Percentiles rank a stretch among this genome's conserved stretches.
These are phyloP conservation scores for Bellardia bayeri DNA, from an alignment of 2,888 invertebrate genomes.

Conservation along the genomic window DNA sequence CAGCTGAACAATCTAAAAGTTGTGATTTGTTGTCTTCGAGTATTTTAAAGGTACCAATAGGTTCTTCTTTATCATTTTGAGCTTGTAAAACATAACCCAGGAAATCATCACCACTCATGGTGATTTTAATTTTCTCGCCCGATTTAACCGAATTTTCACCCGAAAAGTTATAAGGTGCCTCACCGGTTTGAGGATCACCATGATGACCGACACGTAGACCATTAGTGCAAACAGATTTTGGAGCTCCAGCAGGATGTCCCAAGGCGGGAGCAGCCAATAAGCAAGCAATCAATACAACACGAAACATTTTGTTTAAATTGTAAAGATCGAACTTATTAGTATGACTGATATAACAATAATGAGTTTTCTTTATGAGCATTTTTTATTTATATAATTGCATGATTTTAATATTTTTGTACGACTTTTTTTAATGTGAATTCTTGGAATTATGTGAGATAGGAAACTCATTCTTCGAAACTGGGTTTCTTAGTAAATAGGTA, in stretches of 20 bases:
- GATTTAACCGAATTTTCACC: slow-evolving; percentile 83
- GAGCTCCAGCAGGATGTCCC: slow-evolving; percentile 87
- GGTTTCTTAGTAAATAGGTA: too few relatives aligned
- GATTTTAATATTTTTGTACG: neutral
- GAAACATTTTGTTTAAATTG: slow-evolving; percentile 78
- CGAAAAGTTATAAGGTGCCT: slow-evolving; percentile 86
- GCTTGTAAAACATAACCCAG: slow-evolving; percentile 89
- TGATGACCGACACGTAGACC: slow-evolving; percentile 89
- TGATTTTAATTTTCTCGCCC: slow-evolving; percentile 84
- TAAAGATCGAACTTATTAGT: slow-evolving; percentile 15
- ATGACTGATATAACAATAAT: slow-evolving; percentile 11
- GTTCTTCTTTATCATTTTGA: slow-evolving; percentile 85
- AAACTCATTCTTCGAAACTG: slow-evolving; percentile 2
- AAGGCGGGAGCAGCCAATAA: slow-evolving; percentile 78
- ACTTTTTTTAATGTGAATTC: neutral
- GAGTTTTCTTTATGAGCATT: neutral
- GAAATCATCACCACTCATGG: slow-evolving; percentile 85
- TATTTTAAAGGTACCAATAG: slow-evolving; percentile 87
- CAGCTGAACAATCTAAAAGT: slow-evolving; percentile 79
- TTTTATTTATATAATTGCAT: slow-evolving; percentile 1
- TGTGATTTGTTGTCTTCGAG: slow-evolving; percentile 84
- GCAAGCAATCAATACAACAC: slow-evolving; percentile 77
- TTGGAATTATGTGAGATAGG: slow-evolving; percentile 8
- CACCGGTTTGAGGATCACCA: slow-evolving; percentile 85
- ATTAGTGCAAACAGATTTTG: slow-evolving; percentile 86